phyloP scores from a whole-genome alignment of 2,888 invertebrate species.

The Resseliella maxima region DNA sequence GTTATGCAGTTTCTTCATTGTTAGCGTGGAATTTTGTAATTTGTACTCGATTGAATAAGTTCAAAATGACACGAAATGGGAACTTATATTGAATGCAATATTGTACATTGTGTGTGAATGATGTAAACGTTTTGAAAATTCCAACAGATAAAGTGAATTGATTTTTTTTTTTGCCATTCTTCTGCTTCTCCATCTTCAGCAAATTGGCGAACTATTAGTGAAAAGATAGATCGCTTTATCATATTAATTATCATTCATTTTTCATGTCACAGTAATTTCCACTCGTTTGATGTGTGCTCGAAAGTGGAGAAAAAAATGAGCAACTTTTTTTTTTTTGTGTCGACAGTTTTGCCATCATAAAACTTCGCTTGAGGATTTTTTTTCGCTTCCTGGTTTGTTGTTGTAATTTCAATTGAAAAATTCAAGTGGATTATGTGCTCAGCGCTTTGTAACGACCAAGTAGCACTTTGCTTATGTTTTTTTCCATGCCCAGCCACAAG shows the following conservation, averaged over 20 bases:
- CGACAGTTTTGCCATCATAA: constrained; percentile 5
- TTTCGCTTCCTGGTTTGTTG: too few relatives aligned
- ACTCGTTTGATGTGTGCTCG: neutral
- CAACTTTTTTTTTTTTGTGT: constrained; percentile 20
- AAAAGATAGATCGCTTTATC: neutral
- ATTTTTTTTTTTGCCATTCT: too few relatives aligned
- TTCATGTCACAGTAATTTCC: constrained; percentile 13
- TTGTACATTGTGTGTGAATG: neutral
- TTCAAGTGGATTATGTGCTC: too few relatives aligned
- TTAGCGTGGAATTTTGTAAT: neutral
- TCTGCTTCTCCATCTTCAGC: neutral
- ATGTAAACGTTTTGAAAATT: neutral
- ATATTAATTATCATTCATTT: constrained; percentile 23
- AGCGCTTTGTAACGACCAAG: too few relatives aligned
- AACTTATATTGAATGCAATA: neutral
- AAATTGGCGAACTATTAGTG: neutral
- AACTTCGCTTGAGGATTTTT: neutral
- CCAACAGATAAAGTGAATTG: neutral
- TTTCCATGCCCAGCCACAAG: too few relatives aligned
- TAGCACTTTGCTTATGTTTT: too few relatives aligned
- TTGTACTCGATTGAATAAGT: neutral
- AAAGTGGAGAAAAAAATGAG: neutral
- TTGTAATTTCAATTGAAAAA: too few relatives aligned
- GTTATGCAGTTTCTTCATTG: neutral
- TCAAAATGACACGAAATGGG: neutral